These are phyloP conservation scores for Troides helena DNA, from an alignment of 2,888 invertebrate species.

Conservation along the genomic window DNA sequence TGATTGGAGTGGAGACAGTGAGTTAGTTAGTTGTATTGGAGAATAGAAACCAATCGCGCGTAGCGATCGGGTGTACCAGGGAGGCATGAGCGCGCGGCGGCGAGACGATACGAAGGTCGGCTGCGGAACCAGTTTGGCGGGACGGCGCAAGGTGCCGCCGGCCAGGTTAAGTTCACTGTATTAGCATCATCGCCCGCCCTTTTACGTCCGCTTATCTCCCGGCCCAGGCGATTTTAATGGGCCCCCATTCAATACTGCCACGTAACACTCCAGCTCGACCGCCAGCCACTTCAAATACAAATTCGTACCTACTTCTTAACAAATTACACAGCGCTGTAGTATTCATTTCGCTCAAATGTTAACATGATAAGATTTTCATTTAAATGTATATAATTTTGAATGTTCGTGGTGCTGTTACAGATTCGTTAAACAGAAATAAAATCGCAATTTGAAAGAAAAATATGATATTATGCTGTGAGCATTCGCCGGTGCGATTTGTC, in stretches of 20 bases:
- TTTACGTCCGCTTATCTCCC: conserved; percentile 73
- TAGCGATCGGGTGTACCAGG: conserved; percentile 65
- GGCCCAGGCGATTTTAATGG: conserved; percentile 67
- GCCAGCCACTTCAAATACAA: conserved; percentile 6
- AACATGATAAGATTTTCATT: not conserved
- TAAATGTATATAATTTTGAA: not conserved
- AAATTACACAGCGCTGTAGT: conserved; percentile 14
- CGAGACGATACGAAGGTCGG: conserved; percentile 69
- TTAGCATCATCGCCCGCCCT: conserved; percentile 75
- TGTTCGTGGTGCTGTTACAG: not conserved
- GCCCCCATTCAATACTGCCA: conserved; percentile 64
- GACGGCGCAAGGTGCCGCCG: conserved; percentile 73
- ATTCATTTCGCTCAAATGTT: not conserved
- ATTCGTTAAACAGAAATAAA: not conserved
- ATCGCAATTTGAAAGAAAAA: conserved; percentile 18
- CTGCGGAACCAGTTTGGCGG: conserved; percentile 71
- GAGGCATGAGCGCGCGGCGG: conserved; percentile 61
- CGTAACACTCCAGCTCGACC: conserved; percentile 27
- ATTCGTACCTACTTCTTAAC: conserved; percentile 6
- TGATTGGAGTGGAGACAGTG: too few species aligned
- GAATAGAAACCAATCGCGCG: conserved; percentile 63
- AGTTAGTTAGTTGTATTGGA: conserved; percentile 33
- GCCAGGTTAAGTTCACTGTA: conserved; percentile 75
- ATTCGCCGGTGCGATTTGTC: conserved; percentile 24
- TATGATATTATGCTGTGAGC: conserved; percentile 1